phyloP scores from a whole-genome alignment of 1,140 invertebrate species.

The Caenorhabditis tropicalis region DNA sequence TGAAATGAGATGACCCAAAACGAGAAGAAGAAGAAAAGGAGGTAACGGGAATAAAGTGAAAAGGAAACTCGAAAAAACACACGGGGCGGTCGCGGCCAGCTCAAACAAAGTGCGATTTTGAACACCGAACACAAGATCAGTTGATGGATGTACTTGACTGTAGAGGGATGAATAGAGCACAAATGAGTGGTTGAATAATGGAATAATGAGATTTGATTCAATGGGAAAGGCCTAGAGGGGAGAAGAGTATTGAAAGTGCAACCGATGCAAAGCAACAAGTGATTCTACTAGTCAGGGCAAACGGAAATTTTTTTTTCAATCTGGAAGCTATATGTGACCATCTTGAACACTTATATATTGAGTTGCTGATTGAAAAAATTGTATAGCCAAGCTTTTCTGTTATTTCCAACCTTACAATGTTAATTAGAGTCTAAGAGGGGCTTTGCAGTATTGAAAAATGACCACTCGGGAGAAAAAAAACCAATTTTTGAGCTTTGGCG shows the following conservation, averaged over 20 bases:
- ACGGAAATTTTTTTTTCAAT: too few species aligned
- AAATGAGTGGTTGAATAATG: background rate
- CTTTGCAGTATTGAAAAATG: background rate
- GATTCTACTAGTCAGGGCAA: too few species aligned
- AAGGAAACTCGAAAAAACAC: background rate
- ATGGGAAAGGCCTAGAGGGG: too few species aligned
- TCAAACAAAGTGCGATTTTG: conserved; percentile 34
- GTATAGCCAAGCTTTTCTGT: too few species aligned
- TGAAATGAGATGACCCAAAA: conserved; percentile 45
- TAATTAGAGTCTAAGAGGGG: too few species aligned
- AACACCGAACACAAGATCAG: conserved; percentile 24
- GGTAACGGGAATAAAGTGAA: conserved; percentile 14
- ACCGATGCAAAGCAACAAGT: too few species aligned
- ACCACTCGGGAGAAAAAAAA: conserved; percentile 6
- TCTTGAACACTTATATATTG: too few species aligned
- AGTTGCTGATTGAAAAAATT: too few species aligned
- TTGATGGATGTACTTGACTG: conserved; percentile 7
- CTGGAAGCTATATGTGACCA: too few species aligned
- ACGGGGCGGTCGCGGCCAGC: background rate
- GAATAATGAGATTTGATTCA: too few species aligned
- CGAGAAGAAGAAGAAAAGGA: conserved; percentile 26
- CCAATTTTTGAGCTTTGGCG: background rate
- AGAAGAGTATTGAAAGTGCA: too few species aligned
- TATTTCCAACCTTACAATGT: too few species aligned
- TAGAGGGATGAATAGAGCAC: background rate